A percentile compares a stretch with the other conserved stretches of the same genome.
Evolutionary conservation across 2,113 vertebrate genomes (phyloP).

Genomic region (Zeus faber): DNA sequence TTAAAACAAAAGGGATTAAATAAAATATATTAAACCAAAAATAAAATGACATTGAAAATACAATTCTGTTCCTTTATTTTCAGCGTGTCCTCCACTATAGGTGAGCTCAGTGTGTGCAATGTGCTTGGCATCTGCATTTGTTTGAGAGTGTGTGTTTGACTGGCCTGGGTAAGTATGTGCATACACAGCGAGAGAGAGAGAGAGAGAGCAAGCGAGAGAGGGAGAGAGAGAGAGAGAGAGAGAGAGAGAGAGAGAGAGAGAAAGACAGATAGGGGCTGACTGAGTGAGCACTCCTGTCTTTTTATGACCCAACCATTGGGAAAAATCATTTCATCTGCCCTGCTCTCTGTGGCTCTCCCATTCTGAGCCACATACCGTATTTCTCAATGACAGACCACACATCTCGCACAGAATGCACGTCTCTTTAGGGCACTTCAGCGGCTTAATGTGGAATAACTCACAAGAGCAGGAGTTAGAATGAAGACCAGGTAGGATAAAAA

Average conservation of each 20-base stretch:
- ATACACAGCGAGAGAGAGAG: background rate
- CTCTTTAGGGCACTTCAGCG: slow-evolving; percentile 20
- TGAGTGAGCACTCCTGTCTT: background rate
- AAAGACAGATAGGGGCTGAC: too few species aligned
- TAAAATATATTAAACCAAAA: too few species aligned
- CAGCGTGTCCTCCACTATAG: too few species aligned
- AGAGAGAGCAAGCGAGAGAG: background rate
- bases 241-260: background rate
- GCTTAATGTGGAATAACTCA: slow-evolving; percentile 19
- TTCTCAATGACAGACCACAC: slow-evolving; percentile 12
- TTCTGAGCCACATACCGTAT: background rate
- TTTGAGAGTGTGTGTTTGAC: too few species aligned
- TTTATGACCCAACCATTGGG: slow-evolving; percentile 4
- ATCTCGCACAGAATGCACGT: slow-evolving; percentile 4
- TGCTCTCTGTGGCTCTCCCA: background rate
- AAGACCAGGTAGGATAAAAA: slow-evolving; percentile 15
- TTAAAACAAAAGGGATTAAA: too few species aligned
- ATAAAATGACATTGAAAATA: too few species aligned
- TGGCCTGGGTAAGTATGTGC: too few species aligned
- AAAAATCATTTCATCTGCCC: slow-evolving; percentile 15
- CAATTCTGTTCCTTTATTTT: too few species aligned
- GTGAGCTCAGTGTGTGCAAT: too few species aligned
- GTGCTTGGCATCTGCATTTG: too few species aligned
- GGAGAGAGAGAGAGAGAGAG: background rate
- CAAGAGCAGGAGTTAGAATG: slow-evolving; percentile 1